Evolutionary conservation across 2,113 vertebrate species (phyloP), one percentile per base, ranked within the genome.

Genomic region (Erpornis zantholeuca): DNA sequence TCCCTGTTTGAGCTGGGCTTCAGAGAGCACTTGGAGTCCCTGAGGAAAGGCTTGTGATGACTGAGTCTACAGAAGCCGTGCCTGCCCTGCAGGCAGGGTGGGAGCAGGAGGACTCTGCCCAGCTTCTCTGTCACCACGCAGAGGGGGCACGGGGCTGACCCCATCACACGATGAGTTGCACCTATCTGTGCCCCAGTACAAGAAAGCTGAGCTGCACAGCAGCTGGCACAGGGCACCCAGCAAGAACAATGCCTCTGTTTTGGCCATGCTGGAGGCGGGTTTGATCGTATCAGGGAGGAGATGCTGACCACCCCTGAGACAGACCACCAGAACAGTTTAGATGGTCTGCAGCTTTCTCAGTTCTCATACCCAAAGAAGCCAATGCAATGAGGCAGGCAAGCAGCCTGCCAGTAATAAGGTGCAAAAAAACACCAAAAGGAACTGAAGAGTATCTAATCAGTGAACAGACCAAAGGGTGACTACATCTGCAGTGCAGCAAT

Each of bases 81-180:
- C 49, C 66, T 53, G 40, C 24, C 68, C 63, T 44, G 71, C 54
- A 63, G 64, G 35, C 23, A 1, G 79, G 70, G 80, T 47, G 68
- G 80, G 71, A 87, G 11, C 16, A 40, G 45, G 18, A 82, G 49
- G 71, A 19, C n/a, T 69, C 36, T 10, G 15, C 0, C 1, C 20
- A 4, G 60, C 35, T 57, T 10, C 29, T 68, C 42, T 81, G 23
- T 53, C 84, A 52, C 5, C 63, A 29, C 1, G 7, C 14, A 33
- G 31, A 61, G 36, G 3, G 27, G 66, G 33, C 31, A 45, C 14
- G 13, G 2, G 33, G 59, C 36, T 83, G 71, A 23, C 9, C 42
- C 33, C 50, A 59, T 4, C 50, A 11, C 42, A 11, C 1, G 0
- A 10, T 2, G 29, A 25, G 22, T 2, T 29, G 44, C 77, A 92